These are phyloP conservation scores for Cisticola juncidis DNA, from an alignment of 2,113 vertebrate species.

Conservation along the genomic window DNA sequence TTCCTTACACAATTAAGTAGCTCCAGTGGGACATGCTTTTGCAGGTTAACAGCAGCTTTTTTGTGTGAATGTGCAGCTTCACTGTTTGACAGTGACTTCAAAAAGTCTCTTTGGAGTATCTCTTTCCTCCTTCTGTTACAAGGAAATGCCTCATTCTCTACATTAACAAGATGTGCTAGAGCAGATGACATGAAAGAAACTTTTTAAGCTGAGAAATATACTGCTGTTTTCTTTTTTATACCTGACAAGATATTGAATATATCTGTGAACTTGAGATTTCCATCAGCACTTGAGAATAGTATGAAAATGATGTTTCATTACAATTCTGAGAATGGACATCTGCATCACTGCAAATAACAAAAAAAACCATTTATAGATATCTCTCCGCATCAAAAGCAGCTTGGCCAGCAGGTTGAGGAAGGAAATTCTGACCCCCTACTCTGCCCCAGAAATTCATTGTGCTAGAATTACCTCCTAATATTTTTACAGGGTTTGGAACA, in stretches of 20 bases:
- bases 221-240: background rate
- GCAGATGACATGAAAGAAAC: constrained; percentile 1
- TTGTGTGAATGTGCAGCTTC: background rate
- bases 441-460: background rate
- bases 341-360: background rate
- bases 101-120: background rate
- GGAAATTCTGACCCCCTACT: background rate
- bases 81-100: constrained; percentile 10
- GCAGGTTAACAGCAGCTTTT: constrained; percentile 16
- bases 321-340: background rate
- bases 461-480: background rate
- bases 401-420: rapidly evolving
- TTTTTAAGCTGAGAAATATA: constrained; percentile 18
- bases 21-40: constrained; percentile 18
- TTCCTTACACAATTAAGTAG: constrained; percentile 18
- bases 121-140: constrained; percentile 20
- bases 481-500: background rate
- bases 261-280: background rate
- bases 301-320: background rate
- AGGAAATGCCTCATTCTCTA: background rate
- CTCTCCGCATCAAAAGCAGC: background rate
- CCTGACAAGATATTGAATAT: constrained; percentile 1
- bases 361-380: background rate
- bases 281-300: background rate
- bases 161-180: background rate